A percentile compares a stretch with the other conserved stretches of the same genome.
Evolutionary conservation across 2,888 invertebrate species (phyloP).

Genomic region (Tineola bisselliella): DNA sequence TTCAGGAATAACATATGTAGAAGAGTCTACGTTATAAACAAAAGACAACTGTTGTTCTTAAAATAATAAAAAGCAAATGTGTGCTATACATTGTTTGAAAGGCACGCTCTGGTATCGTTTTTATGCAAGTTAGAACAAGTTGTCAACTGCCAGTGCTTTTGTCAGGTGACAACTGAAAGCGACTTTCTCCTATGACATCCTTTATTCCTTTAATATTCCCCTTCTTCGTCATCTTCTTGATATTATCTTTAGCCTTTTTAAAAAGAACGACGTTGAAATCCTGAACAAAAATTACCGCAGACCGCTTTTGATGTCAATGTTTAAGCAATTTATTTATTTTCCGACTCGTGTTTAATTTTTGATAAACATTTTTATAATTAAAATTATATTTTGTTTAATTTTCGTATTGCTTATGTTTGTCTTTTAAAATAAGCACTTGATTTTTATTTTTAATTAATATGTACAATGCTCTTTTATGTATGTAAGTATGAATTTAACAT

Average conservation of each 20-base stretch:
- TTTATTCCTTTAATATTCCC: conserved; percentile 8
- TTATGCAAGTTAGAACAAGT: conserved; percentile 7
- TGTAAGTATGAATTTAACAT: too few species aligned
- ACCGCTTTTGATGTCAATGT: neutral
- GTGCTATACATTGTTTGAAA: too few species aligned
- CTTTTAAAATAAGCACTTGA: too few species aligned
- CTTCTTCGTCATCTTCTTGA: neutral
- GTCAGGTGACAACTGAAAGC: conserved; percentile 6
- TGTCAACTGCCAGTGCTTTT: conserved; percentile 4
- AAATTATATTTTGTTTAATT: neutral
- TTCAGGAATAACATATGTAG: too few species aligned
- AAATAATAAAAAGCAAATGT: too few species aligned
- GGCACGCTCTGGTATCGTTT: neutral
- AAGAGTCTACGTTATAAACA: too few species aligned
- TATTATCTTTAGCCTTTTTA: conserved; percentile 4
- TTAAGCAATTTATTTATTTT: neutral
- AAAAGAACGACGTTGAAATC: neutral
- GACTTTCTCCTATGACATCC: neutral
- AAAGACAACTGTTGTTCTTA: too few species aligned
- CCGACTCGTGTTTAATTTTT: neutral
- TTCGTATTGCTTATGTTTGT: too few species aligned
- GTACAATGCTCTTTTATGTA: too few species aligned
- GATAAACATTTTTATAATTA: neutral
- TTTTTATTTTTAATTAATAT: too few species aligned
- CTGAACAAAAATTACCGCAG: neutral